phyloP scores from a whole-genome alignment of 1,140 invertebrate species.

The Aphis craccivora region DNA sequence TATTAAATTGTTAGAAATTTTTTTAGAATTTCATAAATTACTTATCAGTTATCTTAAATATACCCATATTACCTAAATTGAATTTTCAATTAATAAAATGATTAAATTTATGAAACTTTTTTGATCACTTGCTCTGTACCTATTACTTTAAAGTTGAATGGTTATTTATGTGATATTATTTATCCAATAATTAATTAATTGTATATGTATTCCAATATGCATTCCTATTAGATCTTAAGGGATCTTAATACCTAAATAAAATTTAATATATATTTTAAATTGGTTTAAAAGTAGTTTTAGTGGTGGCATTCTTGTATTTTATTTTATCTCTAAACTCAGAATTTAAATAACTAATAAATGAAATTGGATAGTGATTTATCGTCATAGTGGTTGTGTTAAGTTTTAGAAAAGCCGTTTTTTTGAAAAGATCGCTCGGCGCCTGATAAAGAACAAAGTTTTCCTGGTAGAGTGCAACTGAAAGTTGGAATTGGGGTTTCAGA shows the following conservation, averaged over 20 bases:
- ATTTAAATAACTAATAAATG: constrained; percentile 52
- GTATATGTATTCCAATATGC: neutral
- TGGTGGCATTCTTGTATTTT: neutral
- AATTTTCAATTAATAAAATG: neutral
- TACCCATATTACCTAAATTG: neutral
- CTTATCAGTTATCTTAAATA: neutral
- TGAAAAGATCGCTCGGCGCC: neutral
- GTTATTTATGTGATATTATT: neutral
- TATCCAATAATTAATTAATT: neutral
- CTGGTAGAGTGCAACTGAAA: neutral
- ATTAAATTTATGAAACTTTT: neutral
- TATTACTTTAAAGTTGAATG: neutral
- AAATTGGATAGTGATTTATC: constrained; percentile 21
- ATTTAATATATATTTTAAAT: neutral
- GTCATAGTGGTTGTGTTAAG: neutral
- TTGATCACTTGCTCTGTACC: neutral
- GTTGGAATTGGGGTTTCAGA: neutral
- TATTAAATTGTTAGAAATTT: neutral
- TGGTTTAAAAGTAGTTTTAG: neutral
- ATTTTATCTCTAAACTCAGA: neutral
- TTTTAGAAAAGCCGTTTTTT: neutral
- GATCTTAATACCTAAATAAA: neutral
- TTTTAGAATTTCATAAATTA: neutral
- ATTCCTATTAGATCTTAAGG: neutral
- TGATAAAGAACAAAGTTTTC: constrained; percentile 37